Conservation (phyloP, 1,140 invertebrate genomes). For the Caenorhabditis brenneri region DNA sequence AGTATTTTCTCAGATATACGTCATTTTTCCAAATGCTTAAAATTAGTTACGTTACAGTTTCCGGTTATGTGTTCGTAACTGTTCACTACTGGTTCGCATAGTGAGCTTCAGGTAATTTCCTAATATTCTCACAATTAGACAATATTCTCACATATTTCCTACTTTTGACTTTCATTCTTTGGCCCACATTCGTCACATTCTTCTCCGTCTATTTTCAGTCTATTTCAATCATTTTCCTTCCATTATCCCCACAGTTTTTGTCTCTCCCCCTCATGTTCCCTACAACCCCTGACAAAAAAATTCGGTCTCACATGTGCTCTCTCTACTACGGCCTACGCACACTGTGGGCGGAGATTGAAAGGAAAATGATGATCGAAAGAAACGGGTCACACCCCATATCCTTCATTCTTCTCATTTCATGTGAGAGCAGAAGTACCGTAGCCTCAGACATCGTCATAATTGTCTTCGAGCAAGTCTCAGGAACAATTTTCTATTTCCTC, state of each 20-base stretch:
- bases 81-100: no score
- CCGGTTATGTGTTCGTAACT: no score
- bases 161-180: neutral
- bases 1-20: no score
- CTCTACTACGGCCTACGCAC: neutral
- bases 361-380: slow-evolving; percentile 20
- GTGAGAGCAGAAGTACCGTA: neutral
- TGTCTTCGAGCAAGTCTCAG: neutral
- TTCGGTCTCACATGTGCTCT: neutral
- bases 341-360: neutral
- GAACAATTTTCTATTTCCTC: neutral
- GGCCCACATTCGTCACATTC: neutral
- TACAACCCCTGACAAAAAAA: neutral
- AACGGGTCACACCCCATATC: neutral
- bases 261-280: neutral
- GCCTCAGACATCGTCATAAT: neutral
- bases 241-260: neutral
- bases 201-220: neutral
- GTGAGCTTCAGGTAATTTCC: no score
- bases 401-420: neutral
- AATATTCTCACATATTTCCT: neutral
- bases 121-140: neutral
- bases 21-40: no score
- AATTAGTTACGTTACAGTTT: no score
- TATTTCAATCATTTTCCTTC: neutral